These are phyloP conservation scores for Lepus timidus DNA, from an alignment of 2,113 vertebrate species.

Conservation along the genomic window DNA sequence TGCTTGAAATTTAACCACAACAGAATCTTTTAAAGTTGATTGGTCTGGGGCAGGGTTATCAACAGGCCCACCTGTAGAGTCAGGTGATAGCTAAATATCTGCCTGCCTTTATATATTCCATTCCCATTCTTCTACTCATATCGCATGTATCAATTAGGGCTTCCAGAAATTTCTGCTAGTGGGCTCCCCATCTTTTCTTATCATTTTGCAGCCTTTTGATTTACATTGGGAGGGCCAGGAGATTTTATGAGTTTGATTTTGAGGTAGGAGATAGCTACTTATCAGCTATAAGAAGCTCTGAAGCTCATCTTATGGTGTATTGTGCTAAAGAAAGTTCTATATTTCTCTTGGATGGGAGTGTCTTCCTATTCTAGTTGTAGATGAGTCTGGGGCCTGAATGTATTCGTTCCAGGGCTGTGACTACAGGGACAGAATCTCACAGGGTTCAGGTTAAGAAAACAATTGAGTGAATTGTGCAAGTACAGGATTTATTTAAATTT, in stretches of 20 bases:
- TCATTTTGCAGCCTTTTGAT: neutral
- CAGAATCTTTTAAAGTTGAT: constrained; percentile 48
- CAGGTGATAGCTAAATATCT: neutral
- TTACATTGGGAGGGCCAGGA: neutral
- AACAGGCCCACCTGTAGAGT: neutral
- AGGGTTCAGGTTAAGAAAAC: neutral
- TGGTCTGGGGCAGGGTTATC: neutral
- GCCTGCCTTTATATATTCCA: neutral
- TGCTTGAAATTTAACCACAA: constrained; percentile 25
- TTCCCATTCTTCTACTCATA: neutral
- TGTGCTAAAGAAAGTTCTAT: neutral
- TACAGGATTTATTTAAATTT: neutral
- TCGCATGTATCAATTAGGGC: neutral
- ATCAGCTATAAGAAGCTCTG: neutral
- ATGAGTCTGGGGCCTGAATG: neutral
- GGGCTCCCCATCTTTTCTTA: neutral
- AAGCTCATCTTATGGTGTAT: neutral
- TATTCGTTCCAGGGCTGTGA: neutral
- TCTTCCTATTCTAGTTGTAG: neutral
- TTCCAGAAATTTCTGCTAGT: neutral
- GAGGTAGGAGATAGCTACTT: neutral
- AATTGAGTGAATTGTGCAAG: neutral
- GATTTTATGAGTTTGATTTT: constrained; percentile 25
- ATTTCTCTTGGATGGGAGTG: neutral
- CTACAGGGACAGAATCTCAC: neutral